Evolutionary conservation across 1,140 invertebrate genomes (phyloP).

Genomic region (Diorhabda elongata): DNA sequence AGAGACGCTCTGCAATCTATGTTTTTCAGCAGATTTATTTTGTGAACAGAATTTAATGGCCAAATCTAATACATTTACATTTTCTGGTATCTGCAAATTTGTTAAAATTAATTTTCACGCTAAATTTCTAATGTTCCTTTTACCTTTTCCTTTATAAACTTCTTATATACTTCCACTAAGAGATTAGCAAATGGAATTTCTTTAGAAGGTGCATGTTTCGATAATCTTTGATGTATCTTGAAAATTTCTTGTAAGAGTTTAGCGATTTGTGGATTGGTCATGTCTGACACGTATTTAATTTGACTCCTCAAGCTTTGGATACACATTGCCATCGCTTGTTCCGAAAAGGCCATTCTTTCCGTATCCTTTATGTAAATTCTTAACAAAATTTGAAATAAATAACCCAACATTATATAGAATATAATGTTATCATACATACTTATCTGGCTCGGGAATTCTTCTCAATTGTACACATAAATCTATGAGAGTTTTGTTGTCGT

Average conservation of each 20-base stretch:
- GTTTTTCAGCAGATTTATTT: conserved; percentile 39
- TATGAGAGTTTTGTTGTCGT: conserved; percentile 77
- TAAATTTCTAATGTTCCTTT: conserved; percentile 20
- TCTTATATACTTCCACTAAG: conserved; percentile 59
- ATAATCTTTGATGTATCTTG: conserved; percentile 56
- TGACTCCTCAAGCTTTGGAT: conserved; percentile 56
- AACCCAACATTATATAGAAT: not conserved
- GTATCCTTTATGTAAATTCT: conserved; percentile 76
- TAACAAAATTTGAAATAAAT: conserved; percentile 23
- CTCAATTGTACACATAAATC: conserved; percentile 74
- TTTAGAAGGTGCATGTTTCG: conserved; percentile 58
- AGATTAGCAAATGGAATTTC: conserved; percentile 54
- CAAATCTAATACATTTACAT: conserved; percentile 44
- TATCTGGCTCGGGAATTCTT: conserved; percentile 75
- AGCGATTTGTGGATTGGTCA: conserved; percentile 30
- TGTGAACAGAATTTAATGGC: conserved; percentile 48
- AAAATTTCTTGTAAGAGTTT: conserved; percentile 59
- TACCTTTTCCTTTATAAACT: conserved; percentile 49
- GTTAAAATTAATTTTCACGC: no score
- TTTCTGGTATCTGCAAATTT: conserved; percentile 36
- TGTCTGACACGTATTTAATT: conserved; percentile 38
- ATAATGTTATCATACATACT: conserved; percentile 51
- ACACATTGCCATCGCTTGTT: conserved; percentile 68
- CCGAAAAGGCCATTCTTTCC: conserved; percentile 71
- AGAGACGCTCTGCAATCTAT: conserved; percentile 13